Conservation (phyloP, 2,888 invertebrate species). For the Sabatieria punctata region DNA sequence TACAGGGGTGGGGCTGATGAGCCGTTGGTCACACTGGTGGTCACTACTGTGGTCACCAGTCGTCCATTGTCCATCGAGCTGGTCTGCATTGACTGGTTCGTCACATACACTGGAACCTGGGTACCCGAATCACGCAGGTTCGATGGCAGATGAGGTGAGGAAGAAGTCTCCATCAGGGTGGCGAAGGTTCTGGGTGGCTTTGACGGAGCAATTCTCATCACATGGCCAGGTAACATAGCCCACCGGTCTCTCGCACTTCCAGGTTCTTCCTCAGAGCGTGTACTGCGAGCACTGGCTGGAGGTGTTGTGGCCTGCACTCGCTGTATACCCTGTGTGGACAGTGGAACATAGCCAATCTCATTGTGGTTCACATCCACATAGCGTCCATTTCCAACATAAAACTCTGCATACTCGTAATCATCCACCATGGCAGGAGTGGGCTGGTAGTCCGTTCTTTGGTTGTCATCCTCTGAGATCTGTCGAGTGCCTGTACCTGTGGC, state of each 20-base stretch:
- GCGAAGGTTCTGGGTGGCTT: slow-evolving; percentile 10
- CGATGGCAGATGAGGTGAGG: background rate
- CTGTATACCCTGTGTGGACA: slow-evolving; percentile 14
- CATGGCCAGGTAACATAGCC: background rate
- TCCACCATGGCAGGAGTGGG: background rate
- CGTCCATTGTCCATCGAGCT: background rate
- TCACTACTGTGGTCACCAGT: background rate
- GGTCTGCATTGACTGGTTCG: slow-evolving; percentile 21
- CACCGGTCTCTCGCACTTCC: background rate
- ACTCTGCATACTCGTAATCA: slow-evolving; percentile 17
- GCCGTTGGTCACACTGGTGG: background rate
- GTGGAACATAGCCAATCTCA: slow-evolving; percentile 21
- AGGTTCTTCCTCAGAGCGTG: background rate
- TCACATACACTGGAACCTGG: slow-evolving; percentile 22
- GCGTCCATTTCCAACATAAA: slow-evolving; percentile 17
- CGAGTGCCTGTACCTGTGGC: background rate
- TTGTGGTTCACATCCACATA: slow-evolving; percentile 30
- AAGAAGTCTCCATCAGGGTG: background rate
- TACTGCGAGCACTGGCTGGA: background rate
- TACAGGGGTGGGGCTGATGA: background rate
- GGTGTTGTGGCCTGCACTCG: slow-evolving; percentile 3
- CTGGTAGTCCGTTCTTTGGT: background rate
- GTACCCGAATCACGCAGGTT: slow-evolving; percentile 10
- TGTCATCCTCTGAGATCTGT: background rate
- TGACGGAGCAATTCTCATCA: background rate